Evolutionary conservation across 1,140 invertebrate species (phyloP).

Genomic region (Adelges cooleyi): DNA sequence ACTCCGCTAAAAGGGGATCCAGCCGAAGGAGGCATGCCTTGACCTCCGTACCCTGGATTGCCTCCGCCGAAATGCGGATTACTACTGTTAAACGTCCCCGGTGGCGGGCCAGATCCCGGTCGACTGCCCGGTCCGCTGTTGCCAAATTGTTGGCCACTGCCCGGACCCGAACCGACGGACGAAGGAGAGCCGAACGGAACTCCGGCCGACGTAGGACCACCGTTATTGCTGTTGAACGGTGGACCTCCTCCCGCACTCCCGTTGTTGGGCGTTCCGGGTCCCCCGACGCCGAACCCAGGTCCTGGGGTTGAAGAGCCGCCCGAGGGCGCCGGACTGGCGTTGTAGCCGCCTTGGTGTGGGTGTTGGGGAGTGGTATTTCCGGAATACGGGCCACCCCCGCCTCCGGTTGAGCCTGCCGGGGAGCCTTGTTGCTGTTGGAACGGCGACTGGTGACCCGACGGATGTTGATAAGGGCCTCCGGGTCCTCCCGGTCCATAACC

Average conservation of each 20-base stretch:
- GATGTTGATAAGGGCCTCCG: constrained; percentile 17
- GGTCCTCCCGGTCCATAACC: constrained; percentile 1
- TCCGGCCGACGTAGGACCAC: neutral
- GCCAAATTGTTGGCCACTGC: neutral
- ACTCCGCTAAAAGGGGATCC: no score
- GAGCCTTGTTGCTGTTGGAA: constrained; percentile 23
- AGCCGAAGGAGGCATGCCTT: no score
- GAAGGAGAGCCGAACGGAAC: constrained; percentile 19
- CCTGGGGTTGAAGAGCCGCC: constrained; percentile 12
- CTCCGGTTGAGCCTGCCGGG: neutral
- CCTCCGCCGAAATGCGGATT: neutral
- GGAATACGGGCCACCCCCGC: neutral
- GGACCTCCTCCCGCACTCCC: neutral
- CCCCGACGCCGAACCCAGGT: neutral
- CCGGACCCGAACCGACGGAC: constrained; percentile 12
- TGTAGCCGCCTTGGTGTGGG: neutral
- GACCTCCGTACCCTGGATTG: constrained; percentile 4
- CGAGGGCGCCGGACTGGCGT: constrained; percentile 3
- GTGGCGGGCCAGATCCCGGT: constrained; percentile 5
- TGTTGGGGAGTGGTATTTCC: constrained; percentile 7
- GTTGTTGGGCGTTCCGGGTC: constrained; percentile 13
- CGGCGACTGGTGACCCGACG: constrained; percentile 8
- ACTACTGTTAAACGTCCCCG: neutral
- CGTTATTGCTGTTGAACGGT: neutral
- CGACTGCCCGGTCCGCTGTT: neutral